These are phyloP conservation scores for Siniperca obscura DNA, from an alignment of 2,797 vertebrate species.

Conservation along the genomic window DNA sequence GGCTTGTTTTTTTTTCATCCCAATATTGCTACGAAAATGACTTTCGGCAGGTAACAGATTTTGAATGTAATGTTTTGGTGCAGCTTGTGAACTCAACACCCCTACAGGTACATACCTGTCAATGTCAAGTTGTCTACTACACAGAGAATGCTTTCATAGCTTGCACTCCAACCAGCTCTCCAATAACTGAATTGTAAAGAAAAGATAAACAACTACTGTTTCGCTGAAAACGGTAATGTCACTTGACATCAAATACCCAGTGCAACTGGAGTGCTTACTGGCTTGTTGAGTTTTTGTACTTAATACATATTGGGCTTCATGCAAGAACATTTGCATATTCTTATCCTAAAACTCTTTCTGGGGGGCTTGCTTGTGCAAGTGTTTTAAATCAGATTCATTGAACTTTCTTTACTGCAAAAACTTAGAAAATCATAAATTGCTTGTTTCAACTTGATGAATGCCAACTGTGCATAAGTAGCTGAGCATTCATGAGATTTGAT, in stretches of 20 bases:
- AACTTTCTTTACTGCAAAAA: background rate
- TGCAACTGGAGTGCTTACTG: background rate
- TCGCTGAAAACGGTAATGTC: slow-evolving; percentile 42
- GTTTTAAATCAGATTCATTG: background rate
- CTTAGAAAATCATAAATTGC: background rate
- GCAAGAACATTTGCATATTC: background rate
- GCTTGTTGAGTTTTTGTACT: slow-evolving; percentile 5
- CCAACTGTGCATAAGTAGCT: background rate
- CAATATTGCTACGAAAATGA: slow-evolving; percentile 48
- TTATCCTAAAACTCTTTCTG: background rate
- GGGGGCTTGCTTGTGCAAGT: background rate
- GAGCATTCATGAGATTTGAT: background rate
- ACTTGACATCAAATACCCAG: slow-evolving; percentile 43
- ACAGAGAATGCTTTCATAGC: slow-evolving; percentile 37
- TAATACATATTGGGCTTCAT: background rate
- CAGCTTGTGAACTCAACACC: slow-evolving; percentile 52
- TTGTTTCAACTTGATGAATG: background rate
- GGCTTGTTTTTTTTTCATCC: slow-evolving; percentile 3
- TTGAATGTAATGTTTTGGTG: slow-evolving; percentile 59
- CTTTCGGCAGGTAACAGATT: slow-evolving; percentile 66
- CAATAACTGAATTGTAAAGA: slow-evolving; percentile 38
- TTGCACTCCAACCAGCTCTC: slow-evolving; percentile 10
- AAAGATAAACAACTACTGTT: slow-evolving; percentile 51
- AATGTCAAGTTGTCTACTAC: slow-evolving; percentile 44
- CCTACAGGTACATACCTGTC: slow-evolving; percentile 61